phyloP scores from a whole-genome alignment of 64 coral and sea anemone genomes.

The Pocillopora verrucosa region DNA sequence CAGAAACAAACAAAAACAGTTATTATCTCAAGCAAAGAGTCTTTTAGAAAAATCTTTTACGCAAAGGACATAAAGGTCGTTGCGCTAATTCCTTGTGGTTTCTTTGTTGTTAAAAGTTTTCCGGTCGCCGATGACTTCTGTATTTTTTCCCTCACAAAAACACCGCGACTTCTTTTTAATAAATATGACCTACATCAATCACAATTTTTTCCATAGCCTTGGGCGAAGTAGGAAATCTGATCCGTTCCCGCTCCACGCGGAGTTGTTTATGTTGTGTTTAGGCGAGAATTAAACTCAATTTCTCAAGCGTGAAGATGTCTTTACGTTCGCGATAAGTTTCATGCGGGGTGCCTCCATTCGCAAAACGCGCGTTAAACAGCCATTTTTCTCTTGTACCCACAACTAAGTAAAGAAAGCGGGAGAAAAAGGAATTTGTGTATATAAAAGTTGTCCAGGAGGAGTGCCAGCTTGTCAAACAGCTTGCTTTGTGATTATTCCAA shows the following conservation, averaged over 20 bases:
- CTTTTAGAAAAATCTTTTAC: background rate
- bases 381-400: too few species aligned
- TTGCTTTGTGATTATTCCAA: constrained; percentile 45
- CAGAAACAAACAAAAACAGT: constrained; percentile 39
- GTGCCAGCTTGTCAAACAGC: constrained; percentile 48
- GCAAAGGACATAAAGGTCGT: background rate
- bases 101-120: constrained; percentile 9
- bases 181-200: constrained; percentile 38
- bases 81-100: constrained; percentile 17
- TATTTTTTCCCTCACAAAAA: background rate
- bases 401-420: background rate
- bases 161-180: constrained; percentile 44
- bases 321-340: background rate
- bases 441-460: constrained; percentile 25
- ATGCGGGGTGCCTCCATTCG: background rate
- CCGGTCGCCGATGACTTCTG: background rate
- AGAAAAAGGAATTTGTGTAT: constrained; percentile 12
- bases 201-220: constrained; percentile 45
- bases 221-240: constrained; percentile 42
- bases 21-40: constrained; percentile 32
- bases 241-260: constrained; percentile 25
- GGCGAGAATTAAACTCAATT: constrained; percentile 44
- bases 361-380: background rate
- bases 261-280: constrained; percentile 48
- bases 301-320: constrained; percentile 6